phyloP scores from a whole-genome alignment of 2,797 vertebrate species.

The Tinamus major region DNA sequence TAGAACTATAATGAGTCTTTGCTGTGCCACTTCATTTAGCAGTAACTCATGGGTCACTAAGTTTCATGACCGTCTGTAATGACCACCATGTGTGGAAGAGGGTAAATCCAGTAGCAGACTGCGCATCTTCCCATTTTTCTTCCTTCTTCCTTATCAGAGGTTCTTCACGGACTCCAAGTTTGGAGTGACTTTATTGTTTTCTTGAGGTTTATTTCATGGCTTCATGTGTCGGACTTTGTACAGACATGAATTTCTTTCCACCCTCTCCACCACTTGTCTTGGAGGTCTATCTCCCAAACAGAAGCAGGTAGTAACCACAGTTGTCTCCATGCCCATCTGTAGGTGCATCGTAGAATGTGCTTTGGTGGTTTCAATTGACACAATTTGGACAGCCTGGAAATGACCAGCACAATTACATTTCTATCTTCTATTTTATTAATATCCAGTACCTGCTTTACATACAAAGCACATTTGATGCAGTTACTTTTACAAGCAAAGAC shows the following conservation, averaged over 20 bases:
- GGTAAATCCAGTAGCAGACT: neutral
- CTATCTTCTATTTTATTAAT: neutral
- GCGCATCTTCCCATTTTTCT: neutral
- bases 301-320: neutral
- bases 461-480: neutral
- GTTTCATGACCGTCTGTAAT: neutral
- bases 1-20: neutral
- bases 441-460: fast-evolving
- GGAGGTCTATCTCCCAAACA: neutral
- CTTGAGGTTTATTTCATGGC: neutral
- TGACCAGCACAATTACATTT: too few species aligned
- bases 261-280: neutral
- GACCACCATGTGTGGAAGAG: neutral
- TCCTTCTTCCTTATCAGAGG: too few species aligned
- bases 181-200: neutral
- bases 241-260: neutral
- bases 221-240: neutral
- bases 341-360: neutral
- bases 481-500: neutral
- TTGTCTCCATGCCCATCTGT: fast-evolving
- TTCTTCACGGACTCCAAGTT: neutral
- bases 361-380: too few species aligned
- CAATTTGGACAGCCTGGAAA: neutral
- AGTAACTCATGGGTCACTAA: neutral
- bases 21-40: neutral